Conservation (phyloP, 2,113 vertebrate genomes). For the Lutjanus erythropterus region DNA sequence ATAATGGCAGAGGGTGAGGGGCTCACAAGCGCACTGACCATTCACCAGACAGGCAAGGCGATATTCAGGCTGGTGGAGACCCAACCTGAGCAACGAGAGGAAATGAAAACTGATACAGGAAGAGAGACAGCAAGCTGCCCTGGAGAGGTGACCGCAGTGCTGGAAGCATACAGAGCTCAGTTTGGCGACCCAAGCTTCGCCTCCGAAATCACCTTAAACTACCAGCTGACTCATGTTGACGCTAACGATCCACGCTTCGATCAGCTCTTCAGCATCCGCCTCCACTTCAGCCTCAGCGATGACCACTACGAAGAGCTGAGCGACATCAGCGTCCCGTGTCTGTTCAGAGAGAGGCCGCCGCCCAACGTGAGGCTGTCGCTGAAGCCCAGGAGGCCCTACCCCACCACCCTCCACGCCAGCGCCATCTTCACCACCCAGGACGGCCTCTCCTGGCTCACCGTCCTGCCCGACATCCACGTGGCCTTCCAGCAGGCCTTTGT, state of each 20-base stretch:
- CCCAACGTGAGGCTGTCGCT: conserved; percentile 81
- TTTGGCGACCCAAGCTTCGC: conserved; percentile 72
- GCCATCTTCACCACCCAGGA: conserved; percentile 86
- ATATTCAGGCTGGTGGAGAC: conserved; percentile 76
- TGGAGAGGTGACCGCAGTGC: background rate
- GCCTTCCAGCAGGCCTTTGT: conserved; percentile 86
- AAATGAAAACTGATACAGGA: fast-evolving
- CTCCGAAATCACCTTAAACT: conserved; percentile 77
- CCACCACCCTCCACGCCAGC: conserved; percentile 77
- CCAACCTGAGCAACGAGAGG: background rate
- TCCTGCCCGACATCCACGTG: conserved; percentile 83
- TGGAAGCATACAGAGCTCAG: conserved; percentile 78
- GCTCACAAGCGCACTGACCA: conserved; percentile 80
- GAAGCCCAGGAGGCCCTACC: conserved; percentile 83
- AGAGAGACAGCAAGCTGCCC: background rate
- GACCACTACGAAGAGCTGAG: conserved; percentile 80
- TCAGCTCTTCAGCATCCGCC: conserved; percentile 85
- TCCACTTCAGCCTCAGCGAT: conserved; percentile 85
- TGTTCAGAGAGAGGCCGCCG: conserved; percentile 75
- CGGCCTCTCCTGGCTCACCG: conserved; percentile 84
- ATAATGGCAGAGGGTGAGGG: conserved; percentile 88
- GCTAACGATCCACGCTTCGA: conserved; percentile 70
- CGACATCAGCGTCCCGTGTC: conserved; percentile 85
- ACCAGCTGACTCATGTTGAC: conserved; percentile 75
- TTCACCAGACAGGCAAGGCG: conserved; percentile 76